These are phyloP conservation scores for Acridotheres tristis DNA, from an alignment of 2,797 vertebrate genomes.

Conservation along the genomic window DNA sequence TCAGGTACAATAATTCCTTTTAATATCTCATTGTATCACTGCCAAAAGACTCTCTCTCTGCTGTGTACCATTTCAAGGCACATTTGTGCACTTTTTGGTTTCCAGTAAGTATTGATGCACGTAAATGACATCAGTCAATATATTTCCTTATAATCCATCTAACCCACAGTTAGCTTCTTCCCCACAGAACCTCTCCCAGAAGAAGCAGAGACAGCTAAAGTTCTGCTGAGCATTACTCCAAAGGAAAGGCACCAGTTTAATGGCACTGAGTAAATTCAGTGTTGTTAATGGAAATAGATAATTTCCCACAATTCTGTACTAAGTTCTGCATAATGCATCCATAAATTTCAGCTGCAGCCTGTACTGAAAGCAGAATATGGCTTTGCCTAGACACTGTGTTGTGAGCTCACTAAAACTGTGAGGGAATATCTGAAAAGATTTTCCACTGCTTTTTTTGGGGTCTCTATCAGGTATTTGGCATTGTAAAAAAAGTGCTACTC, in stretches of 20 bases:
- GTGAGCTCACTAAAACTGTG: background rate
- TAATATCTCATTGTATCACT: background rate
- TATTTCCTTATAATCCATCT: background rate
- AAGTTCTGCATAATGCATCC: background rate
- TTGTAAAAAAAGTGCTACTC: background rate
- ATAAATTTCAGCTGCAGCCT: background rate
- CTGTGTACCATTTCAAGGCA: background rate
- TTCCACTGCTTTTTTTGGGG: background rate
- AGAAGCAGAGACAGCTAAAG: background rate
- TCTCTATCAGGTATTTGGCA: background rate
- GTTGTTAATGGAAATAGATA: background rate
- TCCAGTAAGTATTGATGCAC: background rate
- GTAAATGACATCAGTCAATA: background rate
- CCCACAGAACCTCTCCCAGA: background rate
- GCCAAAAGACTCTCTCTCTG: background rate
- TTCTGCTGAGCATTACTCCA: background rate
- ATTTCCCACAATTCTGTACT: background rate
- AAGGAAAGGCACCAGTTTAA: background rate
- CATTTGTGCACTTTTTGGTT: background rate
- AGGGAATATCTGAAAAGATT: background rate
- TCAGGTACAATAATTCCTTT: slow-evolving; percentile 34
- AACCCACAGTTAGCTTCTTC: background rate
- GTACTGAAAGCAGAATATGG: background rate
- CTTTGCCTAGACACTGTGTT: background rate
- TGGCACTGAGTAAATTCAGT: background rate